Conservation (phyloP, 2,888 invertebrate species). For the Mycalesis mineus region DNA sequence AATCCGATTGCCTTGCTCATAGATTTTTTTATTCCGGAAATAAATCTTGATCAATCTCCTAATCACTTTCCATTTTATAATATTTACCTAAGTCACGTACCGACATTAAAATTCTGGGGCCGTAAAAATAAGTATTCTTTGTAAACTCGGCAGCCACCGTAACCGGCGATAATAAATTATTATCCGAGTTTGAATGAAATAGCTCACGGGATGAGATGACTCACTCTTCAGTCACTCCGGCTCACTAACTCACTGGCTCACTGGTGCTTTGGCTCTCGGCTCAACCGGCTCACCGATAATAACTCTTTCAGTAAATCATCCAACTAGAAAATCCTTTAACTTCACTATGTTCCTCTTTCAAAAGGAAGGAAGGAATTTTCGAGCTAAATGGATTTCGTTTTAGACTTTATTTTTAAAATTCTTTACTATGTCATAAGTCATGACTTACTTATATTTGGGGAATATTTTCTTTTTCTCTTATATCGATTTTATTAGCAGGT, state of each 20-base stretch:
- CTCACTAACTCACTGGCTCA: background rate
- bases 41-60: too few species aligned
- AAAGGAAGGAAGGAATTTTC: background rate
- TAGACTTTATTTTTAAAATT: too few species aligned
- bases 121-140: background rate
- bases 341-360: background rate
- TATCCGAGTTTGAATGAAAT: slow-evolving; percentile 2
- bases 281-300: background rate
- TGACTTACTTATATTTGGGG: too few species aligned
- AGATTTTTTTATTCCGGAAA: too few species aligned
- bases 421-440: too few species aligned
- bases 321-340: background rate
- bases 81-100: background rate
- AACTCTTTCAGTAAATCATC: background rate
- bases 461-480: too few species aligned
- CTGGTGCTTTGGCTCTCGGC: background rate
- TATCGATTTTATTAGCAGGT: too few species aligned
- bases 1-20: too few species aligned
- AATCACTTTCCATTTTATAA: background rate
- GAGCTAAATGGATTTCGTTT: too few species aligned
- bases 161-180: slow-evolving; percentile 11
- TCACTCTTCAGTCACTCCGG: background rate
- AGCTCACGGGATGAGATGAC: background rate
- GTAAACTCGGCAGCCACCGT: background rate
- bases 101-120: background rate